Conservation (phyloP, 2,888 invertebrate genomes). For the Pollenia labialis region DNA sequence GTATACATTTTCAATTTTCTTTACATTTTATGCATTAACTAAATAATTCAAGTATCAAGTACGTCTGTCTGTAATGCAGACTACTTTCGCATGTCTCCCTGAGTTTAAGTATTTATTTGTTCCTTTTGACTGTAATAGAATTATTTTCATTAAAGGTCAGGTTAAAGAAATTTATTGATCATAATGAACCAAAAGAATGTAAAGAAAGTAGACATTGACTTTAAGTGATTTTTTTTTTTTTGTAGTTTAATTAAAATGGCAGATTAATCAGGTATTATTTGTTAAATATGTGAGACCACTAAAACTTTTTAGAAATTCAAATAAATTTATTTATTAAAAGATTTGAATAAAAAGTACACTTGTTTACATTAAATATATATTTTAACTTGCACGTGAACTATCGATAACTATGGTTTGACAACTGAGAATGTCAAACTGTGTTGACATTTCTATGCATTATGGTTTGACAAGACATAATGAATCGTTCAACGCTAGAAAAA, state of each 20-base stretch:
- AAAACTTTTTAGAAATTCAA: neutral
- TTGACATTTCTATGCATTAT: too few relatives aligned
- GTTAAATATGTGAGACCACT: too few relatives aligned
- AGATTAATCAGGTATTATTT: neutral
- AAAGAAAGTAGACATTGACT: constrained; percentile 14
- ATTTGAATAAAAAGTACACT: too few relatives aligned
- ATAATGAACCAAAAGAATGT: neutral
- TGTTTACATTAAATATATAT: too few relatives aligned
- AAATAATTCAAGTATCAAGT: constrained; percentile 65
- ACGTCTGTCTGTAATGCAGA: constrained; percentile 10
- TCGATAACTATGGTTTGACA: too few relatives aligned
- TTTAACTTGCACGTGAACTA: too few relatives aligned
- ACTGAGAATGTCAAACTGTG: too few relatives aligned
- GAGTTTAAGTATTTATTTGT: neutral
- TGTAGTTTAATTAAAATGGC: neutral
- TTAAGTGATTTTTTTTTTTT: neutral
- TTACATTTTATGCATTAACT: constrained; percentile 58
- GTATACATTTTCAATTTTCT: constrained; percentile 55
- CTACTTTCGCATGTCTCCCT: constrained; percentile 57
- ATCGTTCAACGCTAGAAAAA: too few relatives aligned
- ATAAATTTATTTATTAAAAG: neutral
- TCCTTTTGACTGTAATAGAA: constrained; percentile 8
- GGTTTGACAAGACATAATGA: too few relatives aligned
- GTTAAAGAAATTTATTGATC: constrained; percentile 27
- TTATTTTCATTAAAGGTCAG: constrained; percentile 41